Percentiles rank a stretch among this genome's conserved stretches.
phyloP scores from a whole-genome alignment of 1,140 invertebrate species.

The Drosophila funebris region DNA sequence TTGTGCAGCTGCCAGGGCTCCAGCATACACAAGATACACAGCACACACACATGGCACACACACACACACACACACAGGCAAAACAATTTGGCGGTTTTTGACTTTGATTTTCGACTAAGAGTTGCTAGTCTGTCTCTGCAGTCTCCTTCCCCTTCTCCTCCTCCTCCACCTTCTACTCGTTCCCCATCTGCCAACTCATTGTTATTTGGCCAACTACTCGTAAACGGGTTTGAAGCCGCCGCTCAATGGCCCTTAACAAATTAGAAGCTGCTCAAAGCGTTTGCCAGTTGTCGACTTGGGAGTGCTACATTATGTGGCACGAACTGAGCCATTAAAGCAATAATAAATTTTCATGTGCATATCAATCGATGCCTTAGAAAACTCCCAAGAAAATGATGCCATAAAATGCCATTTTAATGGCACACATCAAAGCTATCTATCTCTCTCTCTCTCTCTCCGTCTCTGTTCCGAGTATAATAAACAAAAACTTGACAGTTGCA shows the following conservation, averaged over 20 bases:
- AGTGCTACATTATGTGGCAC: constrained; percentile 11
- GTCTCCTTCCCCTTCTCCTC: background rate
- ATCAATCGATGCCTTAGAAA: constrained; percentile 52
- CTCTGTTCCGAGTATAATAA: background rate
- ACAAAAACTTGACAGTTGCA: constrained; percentile 22
- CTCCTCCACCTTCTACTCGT: background rate
- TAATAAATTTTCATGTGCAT: constrained; percentile 59
- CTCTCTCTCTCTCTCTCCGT: background rate
- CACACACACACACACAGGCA: constrained; percentile 2
- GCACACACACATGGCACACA: constrained; percentile 10
- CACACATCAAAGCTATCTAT: constrained; percentile 9
- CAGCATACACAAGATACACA: constrained; percentile 1
- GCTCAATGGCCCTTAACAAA: constrained; percentile 42
- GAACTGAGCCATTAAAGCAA: constrained; percentile 48
- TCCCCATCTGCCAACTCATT: background rate
- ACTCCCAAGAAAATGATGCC: constrained; percentile 10
- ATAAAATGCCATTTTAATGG: constrained; percentile 59
- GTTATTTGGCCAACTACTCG: constrained; percentile 3
- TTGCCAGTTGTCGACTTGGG: background rate
- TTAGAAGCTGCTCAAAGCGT: constrained; percentile 34
- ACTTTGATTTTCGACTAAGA: constrained; percentile 60
- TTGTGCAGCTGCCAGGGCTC: constrained; percentile 5
- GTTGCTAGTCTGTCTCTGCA: background rate
- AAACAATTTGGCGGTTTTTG: constrained; percentile 55
- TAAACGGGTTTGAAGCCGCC: constrained; percentile 12